Evolutionary conservation across 1,140 invertebrate species (phyloP), one percentile per base, ranked within the genome.

Genomic region (Pseudomyrmex cubaensis): DNA sequence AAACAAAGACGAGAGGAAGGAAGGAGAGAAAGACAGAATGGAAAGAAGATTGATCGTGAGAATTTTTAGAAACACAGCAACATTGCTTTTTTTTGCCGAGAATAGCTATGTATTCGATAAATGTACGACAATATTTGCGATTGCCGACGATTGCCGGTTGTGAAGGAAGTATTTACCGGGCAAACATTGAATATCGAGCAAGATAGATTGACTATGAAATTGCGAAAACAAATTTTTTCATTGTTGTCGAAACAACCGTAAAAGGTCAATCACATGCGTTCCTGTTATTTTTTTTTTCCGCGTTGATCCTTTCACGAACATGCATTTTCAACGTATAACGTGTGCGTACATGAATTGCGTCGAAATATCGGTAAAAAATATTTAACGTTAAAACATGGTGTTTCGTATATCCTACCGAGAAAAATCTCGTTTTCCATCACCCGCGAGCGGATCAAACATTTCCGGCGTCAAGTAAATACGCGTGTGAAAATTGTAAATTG

Each of bases 41-140:
- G 12, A 57, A 75, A 35, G 22, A 69, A 88, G 87, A 88, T 88
- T 83, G 87, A 88, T 88, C 46, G 86, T 74, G 77, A 83, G 66
- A 59, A 57, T 76, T 69, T 35, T 52, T 61, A 62, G 83, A 44
- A 50, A 77, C 52, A 54, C 80, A 25, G 52, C 20, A 25, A 50
- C 22, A 66, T 62, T 12, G 72, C 35, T 35, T 80, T 74, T 80
- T 74, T 82, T 72, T 73, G 12, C 35, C 15, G 61, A 17, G 57
- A 61, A 57, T 52, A 52, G 20, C 9, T 13, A 52, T 13, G 50
- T 22, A 69, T 50, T 56, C 61, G 75, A 82, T 85, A 56, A 74
- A 85, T 74, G 70, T 48, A 2, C 59, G 20, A 46, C 50, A 72
- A 72, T 69, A 76, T 35, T 86, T 72, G 66, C 54, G 22, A 80